Evolutionary conservation across 2,888 invertebrate species (phyloP), one percentile per base, ranked within the genome.

Genomic region (Nezara viridula): DNA sequence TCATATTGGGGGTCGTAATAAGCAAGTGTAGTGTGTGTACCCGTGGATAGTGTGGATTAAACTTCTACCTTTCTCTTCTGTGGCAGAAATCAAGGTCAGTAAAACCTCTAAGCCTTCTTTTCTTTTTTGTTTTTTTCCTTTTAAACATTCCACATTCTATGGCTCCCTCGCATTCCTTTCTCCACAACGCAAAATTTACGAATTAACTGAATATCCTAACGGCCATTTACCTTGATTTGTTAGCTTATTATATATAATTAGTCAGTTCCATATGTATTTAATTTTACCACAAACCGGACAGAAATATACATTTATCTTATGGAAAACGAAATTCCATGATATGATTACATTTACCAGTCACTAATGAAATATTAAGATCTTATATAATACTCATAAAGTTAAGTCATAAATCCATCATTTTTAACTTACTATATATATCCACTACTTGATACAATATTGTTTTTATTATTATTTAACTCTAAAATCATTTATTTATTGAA

Each of bases 41-140:
- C 27, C 66, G 66, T 73, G 66, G 66, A 73, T 37, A 73, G 66
- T 73, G 66, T 73, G 66, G 66, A 73, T 73, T 73, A 73, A 19
- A 37, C 66, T 19, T 37, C 21, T 73, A 37, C 32, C 66, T 73
- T 73, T 73, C 66, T 32, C 32, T 32, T 14, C 66, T 73, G 19
- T 21, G 2, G 66, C 66, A 37, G 32, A 37, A 73, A 73, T 73
- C 66, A 73, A 73, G 66, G 66, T 73, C 66, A 73, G 66, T 73
- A 37, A 73, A 73, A 27, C 37, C 66, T 73, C 2, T 73, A 7
- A 37, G 32, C 6, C 2, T 73, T 37, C 6, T 73, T 32, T 73
- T 24, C 0, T 73, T 66, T 66, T 60, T 44, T 44, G 44, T 44
- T 27, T 60, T 60, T 37, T 37, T 73, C 37, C 32, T 73, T 73